phyloP scores from a whole-genome alignment of 2,797 vertebrate species.

The Pantherophis vulpinus region DNA sequence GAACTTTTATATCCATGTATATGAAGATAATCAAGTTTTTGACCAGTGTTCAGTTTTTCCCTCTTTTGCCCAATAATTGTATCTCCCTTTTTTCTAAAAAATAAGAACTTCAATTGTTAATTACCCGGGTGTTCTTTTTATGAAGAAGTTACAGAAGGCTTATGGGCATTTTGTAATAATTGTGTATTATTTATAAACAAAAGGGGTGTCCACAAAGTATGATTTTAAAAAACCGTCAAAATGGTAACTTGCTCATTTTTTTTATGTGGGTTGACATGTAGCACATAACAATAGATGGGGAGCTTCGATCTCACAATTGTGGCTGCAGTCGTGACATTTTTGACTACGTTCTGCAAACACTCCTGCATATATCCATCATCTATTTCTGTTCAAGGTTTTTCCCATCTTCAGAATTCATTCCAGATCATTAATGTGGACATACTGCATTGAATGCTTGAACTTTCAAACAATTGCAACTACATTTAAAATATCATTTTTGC shows the following conservation, averaged over 20 bases:
- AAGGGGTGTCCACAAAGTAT: not conserved
- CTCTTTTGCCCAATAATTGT: not conserved
- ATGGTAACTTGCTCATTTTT: not conserved
- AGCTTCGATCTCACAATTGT: not conserved
- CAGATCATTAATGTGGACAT: not conserved
- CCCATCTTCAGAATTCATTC: not conserved
- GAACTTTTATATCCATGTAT: not conserved
- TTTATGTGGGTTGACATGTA: not conserved
- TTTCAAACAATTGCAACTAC: not conserved
- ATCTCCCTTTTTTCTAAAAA: not conserved
- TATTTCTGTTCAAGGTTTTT: not conserved
- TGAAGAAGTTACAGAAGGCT: not conserved
- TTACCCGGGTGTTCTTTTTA: not conserved
- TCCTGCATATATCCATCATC: not conserved
- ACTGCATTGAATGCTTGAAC: not conserved
- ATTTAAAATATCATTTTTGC: not conserved
- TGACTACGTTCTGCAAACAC: not conserved
- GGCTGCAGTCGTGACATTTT: not conserved
- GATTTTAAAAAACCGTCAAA: not conserved
- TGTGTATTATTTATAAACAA: not conserved
- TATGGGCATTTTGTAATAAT: not conserved
- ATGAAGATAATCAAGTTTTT: not conserved
- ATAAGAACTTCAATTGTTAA: not conserved
- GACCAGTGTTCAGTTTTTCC: not conserved
- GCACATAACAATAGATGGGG: not conserved